Evolutionary conservation across 2,113 vertebrate species (phyloP), one percentile per base, ranked within the genome.

Genomic region (Colistium nudipinnis): DNA sequence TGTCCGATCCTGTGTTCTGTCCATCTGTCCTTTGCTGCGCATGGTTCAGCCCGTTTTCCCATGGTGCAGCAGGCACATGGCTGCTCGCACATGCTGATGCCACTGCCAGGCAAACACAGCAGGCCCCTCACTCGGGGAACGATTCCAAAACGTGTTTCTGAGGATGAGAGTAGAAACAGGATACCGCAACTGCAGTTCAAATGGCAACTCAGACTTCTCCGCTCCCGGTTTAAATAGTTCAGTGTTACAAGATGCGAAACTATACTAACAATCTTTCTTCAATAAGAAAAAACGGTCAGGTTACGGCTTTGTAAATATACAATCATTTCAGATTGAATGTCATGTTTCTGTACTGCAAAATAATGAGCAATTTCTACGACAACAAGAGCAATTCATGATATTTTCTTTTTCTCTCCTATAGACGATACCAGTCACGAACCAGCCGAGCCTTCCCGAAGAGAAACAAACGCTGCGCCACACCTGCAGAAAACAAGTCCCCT

Each of bases 341-440:
- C 0, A 8, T 56, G 36, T 36, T 27, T 1, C 43, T 19, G 12
- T 59, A n/a, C 4, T 57, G 4, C 44, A 8, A 38, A 53, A 48
- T 7, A 33, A 1, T 49, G 33, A 57, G 14, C 14, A 36, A 1
- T 44, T 7, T 43, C 12, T 48, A 31, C 8, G 13, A 45, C 7
- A 25, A 63, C 2, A 44, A 62, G 4, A 39, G 17, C 10, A 24
- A 45, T 28, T 67, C 5, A 77, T 49, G 7, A 51, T 17, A 3
- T 57, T 27, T n/a, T 70, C 1, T 57, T 38, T 51, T 38, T 72
- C 4, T 63, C 6, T 57, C 43, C 27, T 66, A 89, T 17, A 98
- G 96, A 98, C 90, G 96, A 97, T 85, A 98, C 96, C 35, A 95
- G 96, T 88, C 96, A 97, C 73, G 96, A 98, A 92, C 96, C 96